A percentile compares a stretch with the other conserved stretches of the same genome.
phyloP scores from a whole-genome alignment of 2,888 invertebrate species.

The Oligia fasciuncula region DNA sequence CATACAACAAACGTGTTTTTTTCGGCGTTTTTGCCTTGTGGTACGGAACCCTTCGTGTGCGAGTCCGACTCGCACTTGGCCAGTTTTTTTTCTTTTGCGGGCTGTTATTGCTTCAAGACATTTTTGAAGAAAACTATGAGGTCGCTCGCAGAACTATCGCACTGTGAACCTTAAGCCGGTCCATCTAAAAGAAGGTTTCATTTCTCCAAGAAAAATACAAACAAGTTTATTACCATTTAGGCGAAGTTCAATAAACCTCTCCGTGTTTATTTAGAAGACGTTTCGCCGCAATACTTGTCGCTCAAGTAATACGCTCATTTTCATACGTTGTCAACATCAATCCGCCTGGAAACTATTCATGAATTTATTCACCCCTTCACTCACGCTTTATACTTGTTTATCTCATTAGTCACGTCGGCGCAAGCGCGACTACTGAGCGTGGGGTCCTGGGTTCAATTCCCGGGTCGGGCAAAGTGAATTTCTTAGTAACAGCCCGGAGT shows the following conservation, averaged over 20 bases:
- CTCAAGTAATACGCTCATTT: slow-evolving; percentile 22
- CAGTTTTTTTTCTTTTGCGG: too few species aligned
- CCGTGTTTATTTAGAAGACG: neutral
- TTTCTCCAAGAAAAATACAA: neutral
- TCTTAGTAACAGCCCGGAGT: too few species aligned
- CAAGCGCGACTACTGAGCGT: too few species aligned
- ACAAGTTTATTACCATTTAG: slow-evolving; percentile 13
- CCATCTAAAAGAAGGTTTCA: neutral
- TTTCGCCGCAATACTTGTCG: neutral
- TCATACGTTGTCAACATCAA: slow-evolving; percentile 34
- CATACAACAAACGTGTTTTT: too few species aligned
- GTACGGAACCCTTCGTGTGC: too few species aligned
- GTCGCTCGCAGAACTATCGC: neutral
- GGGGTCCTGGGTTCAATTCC: too few species aligned
- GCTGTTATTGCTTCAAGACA: too few species aligned
- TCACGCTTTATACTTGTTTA: neutral
- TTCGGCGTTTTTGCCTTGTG: too few species aligned
- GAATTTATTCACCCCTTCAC: slow-evolving; percentile 18
- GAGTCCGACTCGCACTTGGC: too few species aligned
- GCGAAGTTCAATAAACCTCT: slow-evolving; percentile 10
- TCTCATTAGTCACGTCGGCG: too few species aligned
- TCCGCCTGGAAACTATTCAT: slow-evolving; percentile 18
- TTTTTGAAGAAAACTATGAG: neutral
- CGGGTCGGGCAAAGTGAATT: too few species aligned
- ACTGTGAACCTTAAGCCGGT: neutral